Conservation (phyloP, 2,888 invertebrate genomes). For the Dasypolia templi region DNA sequence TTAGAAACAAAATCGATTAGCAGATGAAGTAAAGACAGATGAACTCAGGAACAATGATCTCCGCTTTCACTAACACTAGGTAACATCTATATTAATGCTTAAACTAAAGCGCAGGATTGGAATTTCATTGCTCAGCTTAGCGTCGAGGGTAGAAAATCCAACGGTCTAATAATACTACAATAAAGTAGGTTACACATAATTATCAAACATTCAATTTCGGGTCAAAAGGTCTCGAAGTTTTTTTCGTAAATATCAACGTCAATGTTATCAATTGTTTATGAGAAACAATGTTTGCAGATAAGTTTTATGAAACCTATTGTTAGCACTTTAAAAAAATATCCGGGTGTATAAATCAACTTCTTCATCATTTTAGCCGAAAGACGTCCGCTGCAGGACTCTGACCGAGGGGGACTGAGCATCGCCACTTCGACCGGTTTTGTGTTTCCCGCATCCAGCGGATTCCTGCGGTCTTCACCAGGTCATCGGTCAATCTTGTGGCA, state of each 20-base stretch:
- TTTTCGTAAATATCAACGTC: conserved; percentile 37
- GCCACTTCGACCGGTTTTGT: not conserved
- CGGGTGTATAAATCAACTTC: conserved; percentile 5
- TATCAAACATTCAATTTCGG: conserved; percentile 5
- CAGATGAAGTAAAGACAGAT: no score
- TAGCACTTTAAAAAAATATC: conserved; percentile 27
- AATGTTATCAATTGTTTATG: conserved; percentile 50
- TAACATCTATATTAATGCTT: no score
- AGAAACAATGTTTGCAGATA: conserved; percentile 22
- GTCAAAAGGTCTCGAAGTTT: conserved; percentile 23
- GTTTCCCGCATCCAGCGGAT: not conserved
- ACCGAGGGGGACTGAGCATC: not conserved
- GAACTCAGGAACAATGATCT: no score
- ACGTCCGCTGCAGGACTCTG: not conserved
- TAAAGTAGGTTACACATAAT: not conserved
- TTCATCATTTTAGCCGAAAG: not conserved
- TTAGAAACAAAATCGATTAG: no score
- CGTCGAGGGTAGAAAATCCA: no score
- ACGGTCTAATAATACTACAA: not conserved
- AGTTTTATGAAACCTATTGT: conserved; percentile 6
- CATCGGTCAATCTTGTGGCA: not conserved
- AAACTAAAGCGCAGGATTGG: no score
- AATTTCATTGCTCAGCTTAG: no score
- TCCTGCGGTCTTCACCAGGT: not conserved
- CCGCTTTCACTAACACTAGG: no score